phyloP scores from a whole-genome alignment of 2,888 invertebrate genomes.

The Notodonta ziczac region DNA sequence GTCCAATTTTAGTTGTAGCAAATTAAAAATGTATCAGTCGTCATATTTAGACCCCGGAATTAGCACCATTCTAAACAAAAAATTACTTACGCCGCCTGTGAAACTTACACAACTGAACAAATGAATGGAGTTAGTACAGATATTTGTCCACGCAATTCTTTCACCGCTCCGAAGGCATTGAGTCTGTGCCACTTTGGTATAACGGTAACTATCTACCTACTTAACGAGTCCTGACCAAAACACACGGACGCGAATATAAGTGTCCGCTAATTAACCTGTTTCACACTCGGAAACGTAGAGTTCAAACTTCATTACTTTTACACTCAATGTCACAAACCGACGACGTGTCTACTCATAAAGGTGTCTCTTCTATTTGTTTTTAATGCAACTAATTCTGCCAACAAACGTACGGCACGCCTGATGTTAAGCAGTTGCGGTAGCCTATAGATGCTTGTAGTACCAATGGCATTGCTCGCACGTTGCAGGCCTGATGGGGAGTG shows the following conservation, averaged over 20 bases:
- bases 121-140: conserved; percentile 10
- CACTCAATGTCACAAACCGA: conserved; percentile 29
- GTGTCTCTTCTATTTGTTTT: too few relatives aligned
- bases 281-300: conserved; percentile 52
- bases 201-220: conserved; percentile 52
- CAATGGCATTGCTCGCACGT: too few relatives aligned
- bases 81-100: neutral
- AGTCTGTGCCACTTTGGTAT: conserved; percentile 60
- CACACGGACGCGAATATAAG: conserved; percentile 51
- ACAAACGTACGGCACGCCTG: too few relatives aligned
- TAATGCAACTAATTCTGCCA: too few relatives aligned
- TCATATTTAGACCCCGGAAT: too few relatives aligned
- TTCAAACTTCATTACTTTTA: conserved; percentile 55
- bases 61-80: neutral
- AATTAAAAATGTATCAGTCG: too few relatives aligned
- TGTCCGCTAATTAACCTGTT: conserved; percentile 66
- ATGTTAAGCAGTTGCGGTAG: too few relatives aligned
- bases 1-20: too few relatives aligned
- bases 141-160: conserved; percentile 41
- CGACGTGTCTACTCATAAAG: too few relatives aligned
- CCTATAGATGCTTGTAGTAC: too few relatives aligned
- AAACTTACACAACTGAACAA: neutral
- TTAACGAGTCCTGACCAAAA: conserved; percentile 62
- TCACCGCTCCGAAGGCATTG: conserved; percentile 43
- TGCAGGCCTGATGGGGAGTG: too few relatives aligned